Evolutionary conservation across 1,140 invertebrate species (phyloP), one percentile per base, ranked within the genome.

Genomic region (Dendroctonus ponderosae): DNA sequence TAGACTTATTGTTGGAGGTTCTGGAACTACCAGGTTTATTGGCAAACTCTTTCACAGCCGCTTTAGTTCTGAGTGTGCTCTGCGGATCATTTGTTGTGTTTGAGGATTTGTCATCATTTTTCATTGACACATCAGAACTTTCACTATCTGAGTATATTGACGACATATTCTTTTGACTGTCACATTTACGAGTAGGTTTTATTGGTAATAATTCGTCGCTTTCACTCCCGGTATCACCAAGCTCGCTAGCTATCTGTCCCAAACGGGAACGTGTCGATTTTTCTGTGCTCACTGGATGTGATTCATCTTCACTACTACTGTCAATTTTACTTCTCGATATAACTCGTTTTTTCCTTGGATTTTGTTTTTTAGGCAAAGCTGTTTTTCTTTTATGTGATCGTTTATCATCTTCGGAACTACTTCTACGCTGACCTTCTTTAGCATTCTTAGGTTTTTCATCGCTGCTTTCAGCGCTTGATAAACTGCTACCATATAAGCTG

Each of bases 21-120:
- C 71, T 73, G 8, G 67, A 64, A 38, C 40, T 58, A 42, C 74
- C 70, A 39, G 70, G 75, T 72, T 74, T 79, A 61, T 72, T 79
- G 70, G 85, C 83, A 68, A 93, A 93, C 71, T 92, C 89, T 78
- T 93, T 93, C 69, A 92, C 86, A 7, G 91, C 89, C 7, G 89
- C 91, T 80, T 93, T 93, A 4, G 91, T 93, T 65, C 89, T 84
- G 58, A 84, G 83, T 58, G 82, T 79, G 74, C 79, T 85, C 78
- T 89, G 85, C 1, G 88, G 89, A 76, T 90, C 89, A 71, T 82
- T 86, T 0, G 82, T 81, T 46, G 79, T 83, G 69, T 82, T 85
- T 26, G 82, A 80, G 7, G 82, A 83, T 76, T 82, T 82, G 49
- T 81, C 80, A 59, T 81, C 81, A 72, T 84, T 83, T 67, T 77